phyloP scores from a whole-genome alignment of 1,140 invertebrate genomes.

The Rhopalosiphum padi region DNA sequence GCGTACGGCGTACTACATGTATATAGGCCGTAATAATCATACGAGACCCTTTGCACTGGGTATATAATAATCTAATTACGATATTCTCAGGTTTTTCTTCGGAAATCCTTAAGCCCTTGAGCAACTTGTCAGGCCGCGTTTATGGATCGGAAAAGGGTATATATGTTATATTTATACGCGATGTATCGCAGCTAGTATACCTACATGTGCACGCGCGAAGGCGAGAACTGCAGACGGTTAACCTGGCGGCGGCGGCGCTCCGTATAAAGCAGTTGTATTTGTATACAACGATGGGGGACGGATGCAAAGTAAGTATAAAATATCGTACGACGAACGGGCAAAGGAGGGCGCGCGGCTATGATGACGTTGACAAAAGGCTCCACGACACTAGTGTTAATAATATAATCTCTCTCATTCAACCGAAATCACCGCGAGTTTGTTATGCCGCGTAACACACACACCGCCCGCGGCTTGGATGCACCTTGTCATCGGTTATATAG shows the following conservation, averaged over 20 bases:
- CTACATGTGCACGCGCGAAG: not conserved
- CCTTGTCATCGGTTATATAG: not conserved
- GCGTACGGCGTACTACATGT: not conserved
- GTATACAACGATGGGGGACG: not conserved
- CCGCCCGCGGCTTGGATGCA: not conserved
- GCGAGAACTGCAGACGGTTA: not conserved
- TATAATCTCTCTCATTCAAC: slow-evolving; percentile 23
- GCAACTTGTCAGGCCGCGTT: not conserved
- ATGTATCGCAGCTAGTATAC: not conserved
- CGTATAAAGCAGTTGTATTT: not conserved
- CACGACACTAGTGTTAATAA: not conserved
- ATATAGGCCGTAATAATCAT: not conserved
- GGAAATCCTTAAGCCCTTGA: not conserved
- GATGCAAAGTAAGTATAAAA: not conserved
- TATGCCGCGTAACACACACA: not conserved
- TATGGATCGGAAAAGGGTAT: not conserved
- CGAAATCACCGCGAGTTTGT: slow-evolving; percentile 22
- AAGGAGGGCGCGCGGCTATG: not conserved
- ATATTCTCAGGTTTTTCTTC: not conserved
- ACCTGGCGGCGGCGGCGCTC: not conserved
- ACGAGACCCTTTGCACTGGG: not conserved
- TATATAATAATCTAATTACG: not conserved
- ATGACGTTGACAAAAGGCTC: not conserved
- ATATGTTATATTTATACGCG: not conserved
- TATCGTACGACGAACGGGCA: not conserved